Evolutionary conservation across 2,888 invertebrate species (phyloP).

Genomic region (Drosophila formosana): DNA sequence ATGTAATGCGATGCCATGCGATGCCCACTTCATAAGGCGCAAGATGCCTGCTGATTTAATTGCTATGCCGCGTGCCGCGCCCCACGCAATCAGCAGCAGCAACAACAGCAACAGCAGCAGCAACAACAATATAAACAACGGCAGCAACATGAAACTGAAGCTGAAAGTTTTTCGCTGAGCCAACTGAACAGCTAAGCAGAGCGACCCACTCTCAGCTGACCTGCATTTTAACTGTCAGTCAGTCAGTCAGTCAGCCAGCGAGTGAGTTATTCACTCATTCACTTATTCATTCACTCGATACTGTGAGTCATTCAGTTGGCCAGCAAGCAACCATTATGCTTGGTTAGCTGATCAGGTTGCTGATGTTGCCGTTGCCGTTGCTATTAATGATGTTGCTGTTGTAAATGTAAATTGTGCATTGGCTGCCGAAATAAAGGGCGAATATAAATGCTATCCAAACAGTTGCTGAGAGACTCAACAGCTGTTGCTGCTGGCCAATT

Average conservation of each 20-base stretch:
- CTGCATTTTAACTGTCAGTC: slow-evolving; percentile 26
- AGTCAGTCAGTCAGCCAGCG: slow-evolving; percentile 4
- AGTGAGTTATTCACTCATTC: slow-evolving; percentile 3
- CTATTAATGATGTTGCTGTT: slow-evolving; percentile 18
- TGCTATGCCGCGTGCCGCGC: slow-evolving; percentile 44
- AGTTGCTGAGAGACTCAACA: slow-evolving; percentile 44
- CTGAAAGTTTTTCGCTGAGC: slow-evolving; percentile 28
- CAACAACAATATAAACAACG: slow-evolving; percentile 17
- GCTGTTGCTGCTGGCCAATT: slow-evolving; percentile 38
- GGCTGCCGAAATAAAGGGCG: background rate
- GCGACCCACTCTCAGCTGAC: slow-evolving; percentile 4
- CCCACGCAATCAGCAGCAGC: slow-evolving; percentile 35
- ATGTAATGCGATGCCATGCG: slow-evolving; percentile 50
- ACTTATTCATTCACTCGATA: slow-evolving; percentile 11
- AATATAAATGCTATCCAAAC: slow-evolving; percentile 29
- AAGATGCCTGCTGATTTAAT: slow-evolving; percentile 65
- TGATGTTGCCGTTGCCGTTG: slow-evolving; percentile 5
- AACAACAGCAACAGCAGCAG: slow-evolving; percentile 33
- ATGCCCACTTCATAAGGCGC: slow-evolving; percentile 23
- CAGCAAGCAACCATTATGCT: slow-evolving; percentile 17
- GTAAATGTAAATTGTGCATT: slow-evolving; percentile 20
- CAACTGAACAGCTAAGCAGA: slow-evolving; percentile 8
- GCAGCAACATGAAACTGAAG: slow-evolving; percentile 35
- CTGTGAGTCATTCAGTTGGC: slow-evolving; percentile 23
- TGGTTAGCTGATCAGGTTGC: slow-evolving; percentile 10